These are phyloP conservation scores for Oryzias javanicus DNA, from an alignment of 2,113 vertebrate species.

Conservation along the genomic window DNA sequence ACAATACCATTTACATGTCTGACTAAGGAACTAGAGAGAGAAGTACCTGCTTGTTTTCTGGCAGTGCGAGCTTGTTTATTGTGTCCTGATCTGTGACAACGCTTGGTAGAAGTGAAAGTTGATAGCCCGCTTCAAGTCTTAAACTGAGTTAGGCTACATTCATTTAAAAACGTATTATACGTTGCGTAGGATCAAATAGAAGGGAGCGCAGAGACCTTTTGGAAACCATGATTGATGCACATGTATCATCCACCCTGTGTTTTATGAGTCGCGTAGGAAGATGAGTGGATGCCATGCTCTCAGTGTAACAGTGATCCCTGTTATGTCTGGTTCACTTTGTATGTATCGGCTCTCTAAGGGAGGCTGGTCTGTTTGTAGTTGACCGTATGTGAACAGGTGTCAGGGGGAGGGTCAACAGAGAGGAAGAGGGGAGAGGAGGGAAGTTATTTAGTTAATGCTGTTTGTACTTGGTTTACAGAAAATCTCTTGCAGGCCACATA, in stretches of 20 bases:
- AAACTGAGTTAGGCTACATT: background rate
- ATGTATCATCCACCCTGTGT: conserved; percentile 9
- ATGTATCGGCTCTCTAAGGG: conserved; percentile 1
- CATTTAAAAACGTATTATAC: background rate
- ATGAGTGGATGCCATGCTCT: conserved; percentile 21
- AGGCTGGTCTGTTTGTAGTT: conserved; percentile 1
- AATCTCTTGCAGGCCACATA: conserved; percentile 8
- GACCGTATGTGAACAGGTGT: conserved; percentile 52
- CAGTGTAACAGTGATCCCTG: conserved; percentile 13
- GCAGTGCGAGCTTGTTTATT: conserved; percentile 1
- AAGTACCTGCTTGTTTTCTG: conserved; percentile 9
- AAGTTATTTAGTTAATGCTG: conserved; percentile 38
- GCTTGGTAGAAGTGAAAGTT: conserved; percentile 36
- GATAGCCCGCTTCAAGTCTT: background rate
- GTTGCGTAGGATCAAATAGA: background rate
- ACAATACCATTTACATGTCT: conserved; percentile 13
- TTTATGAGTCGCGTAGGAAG: conserved; percentile 47
- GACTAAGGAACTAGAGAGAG: conserved; percentile 26
- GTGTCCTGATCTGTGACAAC: background rate
- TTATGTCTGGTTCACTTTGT: conserved; percentile 3
- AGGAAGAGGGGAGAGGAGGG: conserved; percentile 50
- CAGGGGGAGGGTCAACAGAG: conserved; percentile 42
- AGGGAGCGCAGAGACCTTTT: background rate
- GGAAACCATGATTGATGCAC: conserved; percentile 19
- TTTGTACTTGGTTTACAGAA: conserved; percentile 19